Evolutionary conservation across 2,113 vertebrate genomes (phyloP).

Genomic region (Thinocorus orbignyianus): DNA sequence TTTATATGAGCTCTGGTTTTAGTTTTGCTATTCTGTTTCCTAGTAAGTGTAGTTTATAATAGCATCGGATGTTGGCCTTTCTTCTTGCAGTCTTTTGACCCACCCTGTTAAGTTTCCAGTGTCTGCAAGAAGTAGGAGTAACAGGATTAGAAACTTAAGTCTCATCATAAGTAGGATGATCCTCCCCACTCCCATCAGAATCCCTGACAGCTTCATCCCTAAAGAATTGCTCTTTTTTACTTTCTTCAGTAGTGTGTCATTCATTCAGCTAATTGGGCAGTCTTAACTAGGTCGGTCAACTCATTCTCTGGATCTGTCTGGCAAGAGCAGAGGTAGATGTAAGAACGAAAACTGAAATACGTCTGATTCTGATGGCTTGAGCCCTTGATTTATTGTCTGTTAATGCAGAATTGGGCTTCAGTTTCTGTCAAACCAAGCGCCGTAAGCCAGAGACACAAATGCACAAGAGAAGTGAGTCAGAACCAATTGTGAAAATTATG

Average conservation of each 20-base stretch:
- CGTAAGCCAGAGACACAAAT: background rate
- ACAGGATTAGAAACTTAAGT: background rate
- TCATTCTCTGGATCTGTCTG: background rate
- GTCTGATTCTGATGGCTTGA: background rate
- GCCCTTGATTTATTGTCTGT: background rate
- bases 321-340: background rate
- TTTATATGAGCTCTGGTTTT: background rate
- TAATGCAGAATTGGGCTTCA: background rate
- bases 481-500: background rate
- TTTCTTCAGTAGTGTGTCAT: background rate
- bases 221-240: background rate
- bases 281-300: background rate
- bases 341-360: background rate
- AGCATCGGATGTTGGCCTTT: background rate
- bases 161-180: background rate
- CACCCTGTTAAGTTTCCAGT: background rate
- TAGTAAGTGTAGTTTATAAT: background rate
- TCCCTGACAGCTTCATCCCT: background rate
- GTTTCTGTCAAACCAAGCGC: background rate
- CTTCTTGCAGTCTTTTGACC: background rate
- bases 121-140: background rate
- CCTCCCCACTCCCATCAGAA: background rate
- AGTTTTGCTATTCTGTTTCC: background rate
- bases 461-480: background rate
- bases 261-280: background rate